A percentile compares a stretch with the other conserved stretches of the same genome.
phyloP scores from a whole-genome alignment of 2,888 invertebrate genomes.

The Tanytarsus gracilentus region DNA sequence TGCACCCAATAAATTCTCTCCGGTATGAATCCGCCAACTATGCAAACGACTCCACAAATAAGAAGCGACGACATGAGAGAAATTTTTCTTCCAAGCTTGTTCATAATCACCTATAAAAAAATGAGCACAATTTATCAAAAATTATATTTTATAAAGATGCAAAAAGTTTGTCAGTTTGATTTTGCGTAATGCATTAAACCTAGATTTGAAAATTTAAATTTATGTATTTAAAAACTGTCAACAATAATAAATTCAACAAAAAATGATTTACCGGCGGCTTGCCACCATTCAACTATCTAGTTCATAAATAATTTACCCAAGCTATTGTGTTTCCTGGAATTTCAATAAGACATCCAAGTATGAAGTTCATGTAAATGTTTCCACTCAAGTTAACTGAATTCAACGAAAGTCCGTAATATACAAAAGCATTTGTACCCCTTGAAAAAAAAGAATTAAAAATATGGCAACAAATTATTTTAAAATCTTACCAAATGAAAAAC shows the following conservation, averaged over 20 bases:
- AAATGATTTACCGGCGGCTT: too few species aligned
- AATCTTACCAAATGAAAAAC: slow-evolving; percentile 17
- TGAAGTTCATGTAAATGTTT: slow-evolving; percentile 59
- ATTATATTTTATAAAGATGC: too few species aligned
- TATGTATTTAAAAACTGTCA: too few species aligned
- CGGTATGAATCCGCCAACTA: slow-evolving; percentile 48
- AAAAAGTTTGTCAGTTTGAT: too few species aligned
- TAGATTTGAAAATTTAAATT: too few species aligned
- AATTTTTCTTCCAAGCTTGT: slow-evolving; percentile 46
- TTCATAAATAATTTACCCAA: too few species aligned
- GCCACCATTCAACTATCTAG: too few species aligned
- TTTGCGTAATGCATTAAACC: too few species aligned
- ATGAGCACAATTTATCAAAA: too few species aligned
- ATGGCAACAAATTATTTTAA: not conserved
- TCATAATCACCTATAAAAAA: slow-evolving; percentile 43
- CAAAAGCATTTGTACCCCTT: slow-evolving; percentile 56
- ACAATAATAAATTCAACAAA: too few species aligned
- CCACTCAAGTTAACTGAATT: slow-evolving; percentile 57
- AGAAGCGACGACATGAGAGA: slow-evolving; percentile 48
- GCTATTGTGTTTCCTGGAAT: slow-evolving; percentile 51
- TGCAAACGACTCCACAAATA: slow-evolving; percentile 48
- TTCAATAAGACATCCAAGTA: slow-evolving; percentile 52
- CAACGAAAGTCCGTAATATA: slow-evolving; percentile 59
- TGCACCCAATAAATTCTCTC: slow-evolving; percentile 47
- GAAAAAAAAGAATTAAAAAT: not conserved